Conservation (phyloP, 2,797 vertebrate species). For the Acanthurus tractus region DNA sequence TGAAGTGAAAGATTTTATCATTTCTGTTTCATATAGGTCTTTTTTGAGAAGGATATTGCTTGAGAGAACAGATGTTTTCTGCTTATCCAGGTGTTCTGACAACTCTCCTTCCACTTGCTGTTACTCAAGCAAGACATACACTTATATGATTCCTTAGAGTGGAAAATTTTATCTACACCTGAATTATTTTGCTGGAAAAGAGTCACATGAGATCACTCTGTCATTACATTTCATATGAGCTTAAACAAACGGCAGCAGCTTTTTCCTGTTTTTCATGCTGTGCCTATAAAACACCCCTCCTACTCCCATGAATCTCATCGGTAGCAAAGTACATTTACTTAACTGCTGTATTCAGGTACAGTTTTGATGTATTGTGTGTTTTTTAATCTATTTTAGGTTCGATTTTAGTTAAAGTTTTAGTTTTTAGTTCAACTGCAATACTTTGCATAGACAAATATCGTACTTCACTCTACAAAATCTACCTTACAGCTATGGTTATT, state of each 20-base stretch:
- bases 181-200: constrained; percentile 37
- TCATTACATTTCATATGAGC: constrained; percentile 57
- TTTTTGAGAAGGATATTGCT: background rate
- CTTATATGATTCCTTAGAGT: constrained; percentile 17
- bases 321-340: too few relatives aligned
- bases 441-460: too few relatives aligned
- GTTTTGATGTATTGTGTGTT: background rate
- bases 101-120: background rate
- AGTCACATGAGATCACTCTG: constrained; percentile 26
- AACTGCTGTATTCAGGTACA: background rate
- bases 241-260: constrained; percentile 59
- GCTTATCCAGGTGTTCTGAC: constrained; percentile 13
- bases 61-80: constrained; percentile 24
- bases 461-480: too few relatives aligned
- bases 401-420: too few relatives aligned
- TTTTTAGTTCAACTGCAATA: too few relatives aligned
- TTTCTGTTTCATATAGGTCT: constrained; percentile 11
- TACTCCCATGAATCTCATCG: constrained; percentile 12
- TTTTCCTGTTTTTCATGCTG: constrained; percentile 50
- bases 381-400: background rate
- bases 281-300: constrained; percentile 48
- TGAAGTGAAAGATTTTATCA: constrained; percentile 3
- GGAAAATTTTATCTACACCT: constrained; percentile 35
- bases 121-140: background rate
- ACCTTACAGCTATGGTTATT: too few relatives aligned